Percentiles rank a stretch among this genome's conserved stretches.
Conservation (phyloP, 2,888 invertebrate genomes). For the Cryptus viduatorius region DNA sequence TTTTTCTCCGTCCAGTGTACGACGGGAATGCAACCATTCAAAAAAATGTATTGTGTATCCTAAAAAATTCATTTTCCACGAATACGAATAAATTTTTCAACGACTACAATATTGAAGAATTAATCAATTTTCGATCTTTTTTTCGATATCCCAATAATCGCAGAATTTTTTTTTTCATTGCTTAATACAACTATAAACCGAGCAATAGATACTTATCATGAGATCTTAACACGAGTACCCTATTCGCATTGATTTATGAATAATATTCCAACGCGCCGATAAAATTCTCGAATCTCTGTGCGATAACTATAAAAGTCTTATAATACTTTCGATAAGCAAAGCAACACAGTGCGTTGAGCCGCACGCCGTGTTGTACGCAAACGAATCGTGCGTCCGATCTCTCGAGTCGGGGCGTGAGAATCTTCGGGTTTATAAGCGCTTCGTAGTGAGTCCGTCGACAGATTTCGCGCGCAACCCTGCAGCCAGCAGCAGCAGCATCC, state of each 20-base stretch:
- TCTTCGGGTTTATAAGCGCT: conserved; percentile 24
- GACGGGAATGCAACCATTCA: too few species aligned
- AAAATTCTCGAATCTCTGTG: not conserved
- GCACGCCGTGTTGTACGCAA: conserved; percentile 13
- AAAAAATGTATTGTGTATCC: too few species aligned
- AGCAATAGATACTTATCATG: not conserved
- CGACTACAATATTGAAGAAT: too few species aligned
- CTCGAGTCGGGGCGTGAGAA: conserved; percentile 49
- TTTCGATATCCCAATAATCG: too few species aligned
- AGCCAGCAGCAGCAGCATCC: not conserved
- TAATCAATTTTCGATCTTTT: too few species aligned
- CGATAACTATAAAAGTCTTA: not conserved
- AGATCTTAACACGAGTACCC: not conserved
- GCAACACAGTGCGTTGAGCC: not conserved
- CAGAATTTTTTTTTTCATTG: too few species aligned
- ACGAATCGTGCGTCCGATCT: conserved; percentile 16
- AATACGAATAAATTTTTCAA: too few species aligned
- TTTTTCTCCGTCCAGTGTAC: too few species aligned
- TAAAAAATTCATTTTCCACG: too few species aligned
- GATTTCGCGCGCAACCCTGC: conserved; percentile 32
- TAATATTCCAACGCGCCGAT: not conserved
- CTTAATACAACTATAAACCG: too few species aligned
- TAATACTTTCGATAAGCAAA: not conserved
- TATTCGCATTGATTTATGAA: not conserved
- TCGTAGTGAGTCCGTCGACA: conserved; percentile 14